Base-by-base conservation (phyloP, 2,797 vertebrate species). In the Sphenodon punctatus region DNA sequence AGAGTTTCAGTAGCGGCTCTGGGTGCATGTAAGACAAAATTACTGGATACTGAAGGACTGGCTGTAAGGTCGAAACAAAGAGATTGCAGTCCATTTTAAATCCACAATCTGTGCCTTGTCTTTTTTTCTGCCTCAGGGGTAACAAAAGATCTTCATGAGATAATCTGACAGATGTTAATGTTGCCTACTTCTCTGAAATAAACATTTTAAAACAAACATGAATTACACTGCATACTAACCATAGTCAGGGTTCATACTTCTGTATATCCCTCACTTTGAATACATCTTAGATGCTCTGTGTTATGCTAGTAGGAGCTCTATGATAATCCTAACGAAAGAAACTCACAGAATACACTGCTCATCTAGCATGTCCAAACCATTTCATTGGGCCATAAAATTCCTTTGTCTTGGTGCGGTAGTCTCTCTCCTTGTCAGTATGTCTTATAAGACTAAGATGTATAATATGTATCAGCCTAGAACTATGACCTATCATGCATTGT, bases 401-500 rank as follows among this genome's bases (percentile, higher is more conserved):
- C 79, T 94, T 90, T 93, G 89, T 86, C 68, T 82, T 75, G 92
- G 82, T 83, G 82, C 89, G 90, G 89, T 67, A 32, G 84, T 87
- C 89, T 95, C 92, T 91, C 87, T 90, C 82, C 88, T 83, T 88
- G 76, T 81, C 90, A 91, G 86, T 51, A 74, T 87, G 94, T 94
- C 89, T 93, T 90, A 93, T 25, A 92, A 95, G 96, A 91, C 88
- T 83, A 86, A 89, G 88, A 92, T 73, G 70, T 89, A 71, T 89
- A 94, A 92, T 11, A 88, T 73, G 71, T 65, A 91, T 88, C 93
- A 94, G 63, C 95, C 94, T 95, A 95, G 95, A 97, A 95, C 95
- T 94, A 79, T 95, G 95, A 93, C 94, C 94, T 85, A 16, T 49
- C 5, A 2, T 41, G 81, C 85, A 92, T 93, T 95, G 94, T 95